A percentile compares a stretch with the other conserved stretches of the same genome.
Conservation (phyloP, 2,113 vertebrate genomes). For the Setophaga kirtlandii region DNA sequence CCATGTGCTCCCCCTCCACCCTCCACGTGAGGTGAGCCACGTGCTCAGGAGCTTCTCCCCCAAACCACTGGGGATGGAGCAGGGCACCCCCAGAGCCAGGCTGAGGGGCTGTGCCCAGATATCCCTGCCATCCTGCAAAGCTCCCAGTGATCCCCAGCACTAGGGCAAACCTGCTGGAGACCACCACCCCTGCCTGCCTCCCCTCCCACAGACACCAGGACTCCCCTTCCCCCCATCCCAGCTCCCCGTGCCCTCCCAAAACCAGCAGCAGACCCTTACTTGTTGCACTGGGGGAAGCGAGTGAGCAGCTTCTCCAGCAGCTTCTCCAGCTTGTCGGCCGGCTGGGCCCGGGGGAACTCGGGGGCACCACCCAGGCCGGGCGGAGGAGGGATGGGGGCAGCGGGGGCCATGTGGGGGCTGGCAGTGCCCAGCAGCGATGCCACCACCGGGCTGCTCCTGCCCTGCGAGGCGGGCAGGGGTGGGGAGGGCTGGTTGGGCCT, state of each 20-base stretch:
- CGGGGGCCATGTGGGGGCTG: conserved; percentile 64
- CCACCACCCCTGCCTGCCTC: not conserved
- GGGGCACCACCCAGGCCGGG: conserved; percentile 65
- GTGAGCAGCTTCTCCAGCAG: conserved; percentile 85
- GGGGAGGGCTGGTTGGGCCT: conserved; percentile 70
- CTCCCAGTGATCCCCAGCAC: not conserved
- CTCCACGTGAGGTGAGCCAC: fast-evolving
- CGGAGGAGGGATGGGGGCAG: conserved; percentile 70
- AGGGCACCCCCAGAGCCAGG: not conserved
- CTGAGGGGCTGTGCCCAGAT: not conserved
- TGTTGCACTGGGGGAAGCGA: conserved; percentile 86
- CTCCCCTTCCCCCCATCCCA: fast-evolving
- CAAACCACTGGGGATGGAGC: not conserved
- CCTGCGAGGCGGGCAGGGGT: conserved; percentile 67
- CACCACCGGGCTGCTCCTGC: conserved; percentile 57
- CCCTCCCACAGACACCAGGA: fast-evolving
- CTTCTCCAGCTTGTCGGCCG: conserved; percentile 85
- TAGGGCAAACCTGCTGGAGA: fast-evolving
- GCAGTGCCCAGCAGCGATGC: conserved; percentile 59
- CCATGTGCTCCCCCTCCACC: fast-evolving
- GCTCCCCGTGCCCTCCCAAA: fast-evolving
- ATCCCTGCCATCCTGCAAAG: not conserved
- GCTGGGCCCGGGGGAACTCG: conserved; percentile 69
- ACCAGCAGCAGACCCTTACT: conserved; percentile 36
- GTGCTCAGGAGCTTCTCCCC: not conserved